Evolutionary conservation across 2,888 invertebrate genomes (phyloP).

Genomic region (Scrobipalpa atriplicella): DNA sequence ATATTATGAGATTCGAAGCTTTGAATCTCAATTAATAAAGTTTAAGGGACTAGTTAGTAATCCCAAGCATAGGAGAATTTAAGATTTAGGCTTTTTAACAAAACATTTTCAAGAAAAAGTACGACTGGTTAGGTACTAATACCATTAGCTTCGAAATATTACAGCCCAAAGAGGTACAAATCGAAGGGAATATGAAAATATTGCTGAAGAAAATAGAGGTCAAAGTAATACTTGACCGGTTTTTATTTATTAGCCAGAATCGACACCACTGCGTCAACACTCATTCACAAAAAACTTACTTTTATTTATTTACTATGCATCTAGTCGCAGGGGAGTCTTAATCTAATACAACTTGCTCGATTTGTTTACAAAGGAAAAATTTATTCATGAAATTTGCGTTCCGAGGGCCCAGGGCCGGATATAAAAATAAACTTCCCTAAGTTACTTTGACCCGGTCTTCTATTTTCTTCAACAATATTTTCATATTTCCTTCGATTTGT

Average conservation of each 20-base stretch:
- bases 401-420: conserved; percentile 61
- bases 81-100: no score
- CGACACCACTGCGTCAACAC: no score
- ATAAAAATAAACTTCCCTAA: conserved; percentile 71
- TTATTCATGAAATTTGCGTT: conserved; percentile 82
- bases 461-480: no score
- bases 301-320: conserved; percentile 65
- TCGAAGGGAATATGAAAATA: conserved; percentile 55
- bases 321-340: conserved; percentile 65
- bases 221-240: conserved; percentile 58
- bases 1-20: no score
- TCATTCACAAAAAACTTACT: conserved; percentile 4
- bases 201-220: conserved; percentile 50
- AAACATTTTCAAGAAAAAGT: no score
- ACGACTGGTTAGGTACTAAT: no score
- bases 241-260: no score
- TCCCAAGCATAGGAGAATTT: no score
- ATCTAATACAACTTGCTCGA: conserved; percentile 77
- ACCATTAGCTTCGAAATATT: background rate
- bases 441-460: no score
- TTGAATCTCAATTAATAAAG: no score
- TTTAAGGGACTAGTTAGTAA: no score
- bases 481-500: no score
- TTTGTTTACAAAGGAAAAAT: conserved; percentile 82
- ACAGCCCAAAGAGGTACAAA: conserved; percentile 35